These are phyloP conservation scores for Zygogramma bicolorata DNA, from an alignment of 2,888 invertebrate genomes.

Conservation along the genomic window DNA sequence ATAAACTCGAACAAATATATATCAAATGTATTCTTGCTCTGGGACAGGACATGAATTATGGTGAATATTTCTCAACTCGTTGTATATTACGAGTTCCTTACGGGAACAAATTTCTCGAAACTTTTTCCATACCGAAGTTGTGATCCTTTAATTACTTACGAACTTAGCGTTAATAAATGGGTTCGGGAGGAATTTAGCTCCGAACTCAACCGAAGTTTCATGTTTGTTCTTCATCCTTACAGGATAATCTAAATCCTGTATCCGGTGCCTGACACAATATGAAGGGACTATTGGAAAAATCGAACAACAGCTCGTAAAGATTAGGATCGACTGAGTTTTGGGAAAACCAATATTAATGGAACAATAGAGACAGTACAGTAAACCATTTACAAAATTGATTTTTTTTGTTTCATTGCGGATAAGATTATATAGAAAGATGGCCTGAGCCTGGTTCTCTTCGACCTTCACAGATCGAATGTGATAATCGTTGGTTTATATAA, in stretches of 20 bases:
- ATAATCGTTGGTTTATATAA: no score
- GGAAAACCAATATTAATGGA: neutral
- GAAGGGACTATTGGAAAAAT: neutral
- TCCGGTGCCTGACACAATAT: neutral
- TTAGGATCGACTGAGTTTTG: no score
- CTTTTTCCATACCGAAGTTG: neutral
- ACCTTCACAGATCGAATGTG: no score
- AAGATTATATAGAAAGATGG: no score
- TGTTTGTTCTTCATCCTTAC: neutral
- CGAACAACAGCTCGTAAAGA: no score
- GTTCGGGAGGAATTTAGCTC: neutral
- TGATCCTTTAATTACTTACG: conserved; percentile 6
- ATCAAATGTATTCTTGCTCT: no score
- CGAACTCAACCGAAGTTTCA: neutral
- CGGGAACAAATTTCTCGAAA: neutral
- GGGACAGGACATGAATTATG: neutral
- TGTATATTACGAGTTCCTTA: neutral
- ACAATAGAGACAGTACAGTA: no score
- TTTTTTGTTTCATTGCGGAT: no score
- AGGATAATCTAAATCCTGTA: neutral
- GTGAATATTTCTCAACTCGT: neutral
- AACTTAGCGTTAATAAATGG: neutral
- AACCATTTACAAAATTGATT: no score
- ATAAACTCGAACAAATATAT: no score
- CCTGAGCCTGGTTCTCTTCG: no score